phyloP scores from a whole-genome alignment of 2,888 invertebrate species.

The Acronicta aceris region DNA sequence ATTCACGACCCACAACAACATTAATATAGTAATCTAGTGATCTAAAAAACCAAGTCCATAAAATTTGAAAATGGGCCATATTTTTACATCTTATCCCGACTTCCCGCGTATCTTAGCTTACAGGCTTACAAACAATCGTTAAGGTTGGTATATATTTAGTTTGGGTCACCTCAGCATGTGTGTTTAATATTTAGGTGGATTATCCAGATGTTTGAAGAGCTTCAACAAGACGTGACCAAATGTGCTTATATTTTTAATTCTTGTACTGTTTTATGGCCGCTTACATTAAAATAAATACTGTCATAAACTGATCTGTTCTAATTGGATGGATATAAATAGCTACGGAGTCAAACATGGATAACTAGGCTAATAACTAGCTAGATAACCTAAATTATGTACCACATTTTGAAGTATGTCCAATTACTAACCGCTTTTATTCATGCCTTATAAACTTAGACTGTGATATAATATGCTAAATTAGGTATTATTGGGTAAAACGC shows the following conservation, averaged over 20 bases:
- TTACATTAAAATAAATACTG: conserved; percentile 18
- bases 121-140: no score
- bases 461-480: no score
- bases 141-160: no score
- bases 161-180: conserved; percentile 19
- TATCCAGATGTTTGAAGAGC: conserved; percentile 25
- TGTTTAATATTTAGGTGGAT: conserved; percentile 28
- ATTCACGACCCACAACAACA: no score
- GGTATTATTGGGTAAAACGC: no score
- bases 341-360: conserved; percentile 15
- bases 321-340: conserved; percentile 12
- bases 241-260: background rate
- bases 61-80: conserved; percentile 16
- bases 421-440: background rate
- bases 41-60: conserved; percentile 10
- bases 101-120: conserved; percentile 12
- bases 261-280: background rate
- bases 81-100: conserved; percentile 24
- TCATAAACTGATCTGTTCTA: conserved; percentile 15
- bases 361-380: conserved; percentile 26
- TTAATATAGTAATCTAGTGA: background rate
- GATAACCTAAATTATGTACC: conserved; percentile 38
- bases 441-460: background rate
- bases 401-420: conserved; percentile 16
- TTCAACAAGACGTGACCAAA: background rate